These are phyloP conservation scores for zebrafish (Danio rerio) DNA, from an alignment of 2,113 vertebrate species.

Conservation along the genomic window GRCz12tu NC_133179.1:17779501-17780000, in stretches of 20 bases:
- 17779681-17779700: not conserved
- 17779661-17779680: not conserved
- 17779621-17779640: not conserved
- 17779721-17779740: slow-evolving; percentile 10
- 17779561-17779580: not conserved
- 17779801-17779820: slow-evolving; percentile 43
- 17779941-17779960: slow-evolving; percentile 89
- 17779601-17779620: not conserved
- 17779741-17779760: slow-evolving; percentile 13
- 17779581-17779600: not conserved
- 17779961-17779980: slow-evolving; percentile 83
- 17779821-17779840: slow-evolving; percentile 36
- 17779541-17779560: not conserved
- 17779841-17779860: slow-evolving; percentile 73
- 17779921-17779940: slow-evolving; percentile 82
- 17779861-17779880: slow-evolving; percentile 88
- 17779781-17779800: slow-evolving; percentile 28
- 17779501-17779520: not conserved
- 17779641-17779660: not conserved
- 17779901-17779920: slow-evolving; percentile 80
- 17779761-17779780: slow-evolving; percentile 55
- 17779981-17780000: slow-evolving; percentile 80
- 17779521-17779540: not conserved
- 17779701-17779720: not conserved
- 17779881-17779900: slow-evolving; percentile 84